A percentile compares a stretch with the other conserved stretches of the same genome.
Evolutionary conservation across 2,888 invertebrate genomes (phyloP).

Genomic region (Epinotia brunnichana): DNA sequence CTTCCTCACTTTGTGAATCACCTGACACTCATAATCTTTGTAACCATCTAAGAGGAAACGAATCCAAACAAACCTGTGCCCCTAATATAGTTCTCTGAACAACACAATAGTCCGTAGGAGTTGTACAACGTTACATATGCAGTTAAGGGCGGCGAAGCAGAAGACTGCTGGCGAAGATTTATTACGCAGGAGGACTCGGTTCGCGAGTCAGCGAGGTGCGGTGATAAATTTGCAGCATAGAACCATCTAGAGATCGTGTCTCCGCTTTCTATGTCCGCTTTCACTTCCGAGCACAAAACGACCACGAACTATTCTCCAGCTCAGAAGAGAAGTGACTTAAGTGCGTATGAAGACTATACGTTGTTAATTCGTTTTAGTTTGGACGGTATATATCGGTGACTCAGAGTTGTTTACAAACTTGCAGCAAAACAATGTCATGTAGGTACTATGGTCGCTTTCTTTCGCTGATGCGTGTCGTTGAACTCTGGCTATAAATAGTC

Average conservation of each 20-base stretch:
- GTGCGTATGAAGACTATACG: background rate
- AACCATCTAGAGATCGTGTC: constrained; percentile 30
- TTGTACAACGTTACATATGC: constrained; percentile 9
- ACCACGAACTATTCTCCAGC: constrained; percentile 24
- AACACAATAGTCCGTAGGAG: constrained; percentile 12
- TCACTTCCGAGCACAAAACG: constrained; percentile 33
- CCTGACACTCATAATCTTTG: constrained; percentile 27
- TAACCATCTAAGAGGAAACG: background rate
- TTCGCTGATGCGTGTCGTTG: constrained; percentile 29
- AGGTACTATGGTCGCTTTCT: constrained; percentile 24
- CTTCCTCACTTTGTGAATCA: constrained; percentile 14
- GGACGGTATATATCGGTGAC: constrained; percentile 6
- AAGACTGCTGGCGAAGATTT: background rate
- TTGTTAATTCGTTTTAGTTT: constrained; percentile 8
- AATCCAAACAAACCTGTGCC: constrained; percentile 21
- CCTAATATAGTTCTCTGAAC: constrained; percentile 22
- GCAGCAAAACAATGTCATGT: constrained; percentile 31
- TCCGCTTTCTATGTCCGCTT: constrained; percentile 31
- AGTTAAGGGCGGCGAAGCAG: background rate
- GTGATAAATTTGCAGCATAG: constrained; percentile 22
- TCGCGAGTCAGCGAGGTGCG: background rate
- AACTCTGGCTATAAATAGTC: constrained; percentile 28
- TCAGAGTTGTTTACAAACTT: constrained; percentile 33
- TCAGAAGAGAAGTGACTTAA: background rate
- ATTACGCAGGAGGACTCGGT: background rate